Percentiles rank a stretch among this genome's conserved stretches.
These are phyloP conservation scores for Morone chrysops DNA, from an alignment of 2,113 vertebrate genomes.

Conservation along the genomic window DNA sequence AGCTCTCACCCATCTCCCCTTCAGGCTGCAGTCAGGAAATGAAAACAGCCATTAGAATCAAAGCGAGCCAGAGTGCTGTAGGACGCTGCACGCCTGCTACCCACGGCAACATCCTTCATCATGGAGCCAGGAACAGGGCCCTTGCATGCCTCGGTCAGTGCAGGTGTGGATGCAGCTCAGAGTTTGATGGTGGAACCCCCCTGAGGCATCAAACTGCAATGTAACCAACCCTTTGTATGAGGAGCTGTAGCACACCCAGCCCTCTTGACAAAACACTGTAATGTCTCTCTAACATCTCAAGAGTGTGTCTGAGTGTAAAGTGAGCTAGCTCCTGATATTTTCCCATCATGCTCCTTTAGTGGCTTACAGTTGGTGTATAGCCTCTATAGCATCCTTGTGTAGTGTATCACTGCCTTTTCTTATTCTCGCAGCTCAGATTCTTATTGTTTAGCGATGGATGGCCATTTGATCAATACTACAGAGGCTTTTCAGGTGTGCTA, in stretches of 20 bases:
- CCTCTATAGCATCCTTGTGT: neutral
- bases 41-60: conserved; percentile 67
- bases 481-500: conserved; percentile 15
- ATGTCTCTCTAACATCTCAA: conserved; percentile 6
- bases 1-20: conserved; percentile 58
- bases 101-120: conserved; percentile 1
- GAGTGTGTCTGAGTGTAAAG: neutral
- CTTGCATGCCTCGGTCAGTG: neutral
- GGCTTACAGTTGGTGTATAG: neutral
- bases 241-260: conserved; percentile 27
- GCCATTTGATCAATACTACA: neutral
- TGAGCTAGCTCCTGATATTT: neutral
- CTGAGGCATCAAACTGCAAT: conserved; percentile 11
- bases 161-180: conserved; percentile 2
- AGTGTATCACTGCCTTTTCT: neutral
- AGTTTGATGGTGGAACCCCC: conserved; percentile 12
- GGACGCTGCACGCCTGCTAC: conserved; percentile 23
- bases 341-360: neutral
- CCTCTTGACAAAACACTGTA: conserved; percentile 1
- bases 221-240: conserved; percentile 23
- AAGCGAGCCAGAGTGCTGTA: conserved; percentile 41
- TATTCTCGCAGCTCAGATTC: neutral
- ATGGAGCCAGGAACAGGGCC: neutral
- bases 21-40: conserved; percentile 70
- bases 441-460: neutral